Conservation (phyloP, 2,797 vertebrate genomes). For the Bradypodion pumilum region DNA sequence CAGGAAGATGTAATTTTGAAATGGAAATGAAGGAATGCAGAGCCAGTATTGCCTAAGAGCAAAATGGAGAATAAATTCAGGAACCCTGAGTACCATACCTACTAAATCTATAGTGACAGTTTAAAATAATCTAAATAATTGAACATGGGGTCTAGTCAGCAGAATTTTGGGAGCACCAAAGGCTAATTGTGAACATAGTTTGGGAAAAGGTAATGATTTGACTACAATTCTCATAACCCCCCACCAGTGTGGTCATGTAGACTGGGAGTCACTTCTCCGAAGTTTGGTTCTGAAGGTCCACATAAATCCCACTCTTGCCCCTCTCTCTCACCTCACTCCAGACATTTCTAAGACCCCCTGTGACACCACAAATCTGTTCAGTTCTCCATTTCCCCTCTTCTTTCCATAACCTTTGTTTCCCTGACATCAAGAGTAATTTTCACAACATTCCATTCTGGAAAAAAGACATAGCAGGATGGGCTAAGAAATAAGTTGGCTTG, state of each 20-base stretch:
- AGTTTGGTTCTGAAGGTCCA: neutral
- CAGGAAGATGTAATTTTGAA: slow-evolving; percentile 53
- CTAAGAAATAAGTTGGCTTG: too few species aligned
- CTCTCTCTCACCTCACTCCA: too few species aligned
- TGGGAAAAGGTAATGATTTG: neutral
- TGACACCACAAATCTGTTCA: neutral
- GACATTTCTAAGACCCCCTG: too few species aligned
- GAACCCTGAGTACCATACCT: neutral
- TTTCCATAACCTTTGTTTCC: neutral
- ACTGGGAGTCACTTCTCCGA: neutral
- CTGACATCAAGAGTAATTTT: neutral
- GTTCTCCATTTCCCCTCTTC: neutral
- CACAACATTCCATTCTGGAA: neutral
- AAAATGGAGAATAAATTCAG: slow-evolving; percentile 31
- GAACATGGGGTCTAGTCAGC: slow-evolving; percentile 10
- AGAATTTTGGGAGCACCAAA: slow-evolving; percentile 5
- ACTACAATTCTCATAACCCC: neutral
- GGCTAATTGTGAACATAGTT: neutral
- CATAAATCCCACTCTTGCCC: too few species aligned
- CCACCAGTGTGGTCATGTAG: neutral
- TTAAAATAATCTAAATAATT: slow-evolving; percentile 11
- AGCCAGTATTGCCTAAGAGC: slow-evolving; percentile 45
- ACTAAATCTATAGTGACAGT: slow-evolving; percentile 9
- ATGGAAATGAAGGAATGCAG: slow-evolving; percentile 45
- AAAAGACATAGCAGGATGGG: neutral